Evolutionary conservation across 2,888 invertebrate genomes (phyloP).

Genomic region (Macrostomum cliftonense): DNA sequence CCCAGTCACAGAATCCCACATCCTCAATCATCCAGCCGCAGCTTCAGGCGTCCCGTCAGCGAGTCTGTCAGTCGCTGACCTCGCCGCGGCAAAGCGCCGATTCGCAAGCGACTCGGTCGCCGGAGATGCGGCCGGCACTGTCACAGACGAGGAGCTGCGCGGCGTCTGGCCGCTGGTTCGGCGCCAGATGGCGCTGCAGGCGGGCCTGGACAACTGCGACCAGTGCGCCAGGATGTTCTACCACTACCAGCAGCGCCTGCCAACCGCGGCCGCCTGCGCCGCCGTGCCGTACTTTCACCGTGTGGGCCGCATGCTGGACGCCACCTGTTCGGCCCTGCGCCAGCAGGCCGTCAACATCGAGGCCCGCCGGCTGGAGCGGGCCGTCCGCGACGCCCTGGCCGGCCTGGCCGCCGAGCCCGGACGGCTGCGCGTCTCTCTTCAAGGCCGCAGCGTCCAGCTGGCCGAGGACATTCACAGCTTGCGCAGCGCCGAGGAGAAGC

Average conservation of each 20-base stretch:
- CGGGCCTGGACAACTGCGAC: conserved; percentile 57
- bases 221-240: conserved; percentile 88
- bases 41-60: too few relatives aligned
- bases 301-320: conserved; percentile 77
- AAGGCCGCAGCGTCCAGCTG: conserved; percentile 73
- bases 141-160: too few relatives aligned
- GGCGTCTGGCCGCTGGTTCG: conserved; percentile 46
- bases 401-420: conserved; percentile 63
- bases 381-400: conserved; percentile 78
- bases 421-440: conserved; percentile 61
- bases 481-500: conserved; percentile 82
- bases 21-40: too few relatives aligned
- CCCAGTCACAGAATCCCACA: too few relatives aligned
- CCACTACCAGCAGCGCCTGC: conserved; percentile 59
- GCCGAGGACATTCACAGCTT: conserved; percentile 91
- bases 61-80: too few relatives aligned
- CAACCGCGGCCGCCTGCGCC: conserved; percentile 51
- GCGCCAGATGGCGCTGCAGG: conserved; percentile 60
- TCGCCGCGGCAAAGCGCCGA: too few relatives aligned
- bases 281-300: conserved; percentile 94
- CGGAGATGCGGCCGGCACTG: too few relatives aligned
- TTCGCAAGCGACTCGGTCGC: too few relatives aligned
- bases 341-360: conserved; percentile 91
- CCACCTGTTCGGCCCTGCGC: conserved; percentile 79
- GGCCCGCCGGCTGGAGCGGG: conserved; percentile 62